Base-by-base conservation (phyloP, 2,888 invertebrate genomes). In the Oligia fasciuncula region DNA sequence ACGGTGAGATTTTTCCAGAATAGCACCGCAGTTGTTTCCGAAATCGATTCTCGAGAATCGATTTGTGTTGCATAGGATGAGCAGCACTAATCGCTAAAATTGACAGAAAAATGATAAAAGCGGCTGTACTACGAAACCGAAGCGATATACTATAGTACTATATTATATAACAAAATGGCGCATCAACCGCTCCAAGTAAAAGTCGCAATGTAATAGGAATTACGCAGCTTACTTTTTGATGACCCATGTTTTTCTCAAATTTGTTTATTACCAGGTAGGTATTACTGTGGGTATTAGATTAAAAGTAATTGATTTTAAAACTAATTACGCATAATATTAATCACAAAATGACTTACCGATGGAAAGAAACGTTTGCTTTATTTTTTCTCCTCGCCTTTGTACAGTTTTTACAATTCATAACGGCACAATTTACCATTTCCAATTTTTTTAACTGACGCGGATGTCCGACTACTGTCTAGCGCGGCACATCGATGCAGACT, bases 381-480 rank as follows among this genome's bases (percentile, higher is more conserved):
- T 75, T 57, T 23, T 54, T 43, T 60, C 43, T 23, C 29, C 17
- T 35, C 23, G 19, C 19, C 46, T 68, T 75, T 46, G 75, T 46
- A 46, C 75, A 23, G 69, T 75, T 75, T 75, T 43, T 74, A 74
- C 73, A 74, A 54, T 74, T 66, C 66, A n/a, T n/a, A 4, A 90
- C 90, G 90, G 90, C 91, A 86, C 90, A 92, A 90, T 74, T 54
- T 4, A 54, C 43, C 69, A 60, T 75, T 70, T 60, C 23, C 5
- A 5, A 2, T 13, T 46, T 62, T 76, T 62, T 49, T 11, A 1
- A 17, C 11, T 19, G 49, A 13, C n/a, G 49, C 9, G 40, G 40
- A 9, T 9, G 43, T 8, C n/a, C 23, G 60, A 76, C 60, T 35
- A 62, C n/a, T 17, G 69, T 70, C 60, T 49, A 62, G 70, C 35